Conservation (phyloP, 1,140 invertebrate species). For the Hylaeus volcanicus region DNA sequence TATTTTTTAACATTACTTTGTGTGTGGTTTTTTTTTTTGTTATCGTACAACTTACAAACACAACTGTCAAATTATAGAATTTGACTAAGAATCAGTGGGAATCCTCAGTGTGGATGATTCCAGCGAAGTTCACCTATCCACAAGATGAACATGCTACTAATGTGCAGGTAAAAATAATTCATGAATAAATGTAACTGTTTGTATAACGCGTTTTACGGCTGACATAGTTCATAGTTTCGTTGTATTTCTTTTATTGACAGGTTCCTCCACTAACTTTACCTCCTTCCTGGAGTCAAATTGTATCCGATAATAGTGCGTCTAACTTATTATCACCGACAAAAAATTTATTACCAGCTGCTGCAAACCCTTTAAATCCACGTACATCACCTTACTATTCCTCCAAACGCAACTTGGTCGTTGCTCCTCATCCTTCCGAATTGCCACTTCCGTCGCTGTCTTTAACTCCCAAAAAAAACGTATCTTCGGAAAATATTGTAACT, state of each 20-base stretch:
- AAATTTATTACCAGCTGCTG: slow-evolving; percentile 74
- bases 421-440: slow-evolving; percentile 78
- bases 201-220: slow-evolving; percentile 3
- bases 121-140: slow-evolving; percentile 70
- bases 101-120: slow-evolving; percentile 76
- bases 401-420: slow-evolving; percentile 69
- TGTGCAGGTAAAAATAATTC: slow-evolving; percentile 66
- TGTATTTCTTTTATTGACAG: slow-evolving; percentile 43
- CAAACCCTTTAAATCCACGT: slow-evolving; percentile 76
- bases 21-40: background rate
- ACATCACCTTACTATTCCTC: slow-evolving; percentile 73
- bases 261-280: slow-evolving; percentile 74
- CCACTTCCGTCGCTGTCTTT: slow-evolving; percentile 76
- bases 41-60: background rate
- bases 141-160: slow-evolving; percentile 68
- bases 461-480: slow-evolving; percentile 69
- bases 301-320: slow-evolving; percentile 54
- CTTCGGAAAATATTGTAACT: slow-evolving; percentile 22
- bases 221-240: slow-evolving; percentile 4
- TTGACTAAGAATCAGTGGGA: slow-evolving; percentile 67
- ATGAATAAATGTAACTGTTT: background rate
- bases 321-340: slow-evolving; percentile 77
- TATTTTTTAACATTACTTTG: slow-evolving; percentile 4
- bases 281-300: slow-evolving; percentile 69
- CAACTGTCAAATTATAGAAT: slow-evolving; percentile 41